Percentiles rank a stretch among this genome's conserved stretches.
These are phyloP conservation scores for Sebastes goodei DNA, from an alignment of 2,797 vertebrate genomes.

Conservation along the genomic window DNA sequence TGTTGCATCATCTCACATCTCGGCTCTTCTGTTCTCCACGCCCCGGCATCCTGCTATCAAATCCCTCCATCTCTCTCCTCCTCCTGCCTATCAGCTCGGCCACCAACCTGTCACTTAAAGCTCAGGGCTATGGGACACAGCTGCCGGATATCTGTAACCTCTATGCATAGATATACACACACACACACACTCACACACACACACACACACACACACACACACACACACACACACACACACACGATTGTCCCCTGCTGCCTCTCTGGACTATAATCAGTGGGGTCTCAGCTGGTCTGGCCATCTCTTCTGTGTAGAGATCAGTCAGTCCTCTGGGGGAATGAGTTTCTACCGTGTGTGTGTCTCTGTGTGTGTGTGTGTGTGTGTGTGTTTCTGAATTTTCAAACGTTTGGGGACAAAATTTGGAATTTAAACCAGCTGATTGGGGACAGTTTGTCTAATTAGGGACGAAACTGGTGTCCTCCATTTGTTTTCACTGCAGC, in stretches of 20 bases:
- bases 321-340: slow-evolving; percentile 52
- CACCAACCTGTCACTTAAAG: slow-evolving; percentile 62
- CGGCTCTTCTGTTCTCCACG: neutral
- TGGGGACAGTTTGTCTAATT: slow-evolving; percentile 10
- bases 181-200: neutral
- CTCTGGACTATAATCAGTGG: slow-evolving; percentile 66
- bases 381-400: slow-evolving; percentile 24
- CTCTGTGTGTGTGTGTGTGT: neutral
- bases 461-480: neutral
- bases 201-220: slow-evolving; percentile 9
- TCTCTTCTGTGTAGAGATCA: slow-evolving; percentile 62
- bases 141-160: slow-evolving; percentile 62
- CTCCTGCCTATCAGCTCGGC: slow-evolving; percentile 46
- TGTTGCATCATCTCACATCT: slow-evolving; percentile 51
- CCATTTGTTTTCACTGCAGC: neutral
- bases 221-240: slow-evolving; percentile 1
- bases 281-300: slow-evolving; percentile 72
- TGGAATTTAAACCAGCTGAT: slow-evolving; percentile 28
- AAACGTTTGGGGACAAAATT: neutral
- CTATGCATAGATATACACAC: slow-evolving; percentile 25
- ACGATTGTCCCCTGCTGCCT: slow-evolving; percentile 52
- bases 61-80: slow-evolving; percentile 40
- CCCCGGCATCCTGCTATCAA: slow-evolving; percentile 23
- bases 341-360: neutral
- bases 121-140: slow-evolving; percentile 60